phyloP scores from a whole-genome alignment of 2,888 invertebrate genomes.

The Ommatoiulus sabulosus region DNA sequence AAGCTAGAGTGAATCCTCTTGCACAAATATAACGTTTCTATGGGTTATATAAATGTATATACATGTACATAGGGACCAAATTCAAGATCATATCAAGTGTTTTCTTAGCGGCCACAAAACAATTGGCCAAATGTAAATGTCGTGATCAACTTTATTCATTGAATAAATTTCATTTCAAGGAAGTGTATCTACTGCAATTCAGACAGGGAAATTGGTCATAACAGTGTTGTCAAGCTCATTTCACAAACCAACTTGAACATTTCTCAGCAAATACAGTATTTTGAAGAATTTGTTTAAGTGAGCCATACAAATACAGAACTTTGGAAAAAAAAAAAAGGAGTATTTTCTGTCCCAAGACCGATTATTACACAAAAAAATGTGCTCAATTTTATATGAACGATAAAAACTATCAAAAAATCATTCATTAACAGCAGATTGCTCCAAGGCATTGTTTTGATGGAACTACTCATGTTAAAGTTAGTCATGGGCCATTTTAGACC shows the following conservation, averaged over 20 bases:
- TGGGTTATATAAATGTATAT: background rate
- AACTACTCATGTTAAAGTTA: too few species aligned
- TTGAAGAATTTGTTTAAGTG: too few species aligned
- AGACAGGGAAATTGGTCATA: background rate
- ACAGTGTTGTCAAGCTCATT: background rate
- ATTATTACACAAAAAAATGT: too few species aligned
- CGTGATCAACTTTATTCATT: conserved; percentile 10
- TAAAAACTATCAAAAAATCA: too few species aligned
- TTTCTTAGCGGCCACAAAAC: background rate
- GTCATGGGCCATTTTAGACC: too few species aligned
- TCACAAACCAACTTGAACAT: background rate
- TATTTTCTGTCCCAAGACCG: too few species aligned
- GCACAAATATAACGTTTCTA: background rate
- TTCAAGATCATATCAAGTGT: background rate
- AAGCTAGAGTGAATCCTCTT: background rate
- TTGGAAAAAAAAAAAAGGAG: too few species aligned
- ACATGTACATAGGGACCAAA: background rate
- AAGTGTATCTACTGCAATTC: background rate
- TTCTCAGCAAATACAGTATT: background rate
- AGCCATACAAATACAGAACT: too few species aligned
- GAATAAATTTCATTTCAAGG: background rate
- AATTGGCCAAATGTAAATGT: background rate
- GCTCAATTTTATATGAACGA: too few species aligned
- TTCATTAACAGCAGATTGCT: too few species aligned
- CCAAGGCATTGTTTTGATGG: too few species aligned